Conservation (phyloP, 2,888 invertebrate species). For the Helleia helle region DNA sequence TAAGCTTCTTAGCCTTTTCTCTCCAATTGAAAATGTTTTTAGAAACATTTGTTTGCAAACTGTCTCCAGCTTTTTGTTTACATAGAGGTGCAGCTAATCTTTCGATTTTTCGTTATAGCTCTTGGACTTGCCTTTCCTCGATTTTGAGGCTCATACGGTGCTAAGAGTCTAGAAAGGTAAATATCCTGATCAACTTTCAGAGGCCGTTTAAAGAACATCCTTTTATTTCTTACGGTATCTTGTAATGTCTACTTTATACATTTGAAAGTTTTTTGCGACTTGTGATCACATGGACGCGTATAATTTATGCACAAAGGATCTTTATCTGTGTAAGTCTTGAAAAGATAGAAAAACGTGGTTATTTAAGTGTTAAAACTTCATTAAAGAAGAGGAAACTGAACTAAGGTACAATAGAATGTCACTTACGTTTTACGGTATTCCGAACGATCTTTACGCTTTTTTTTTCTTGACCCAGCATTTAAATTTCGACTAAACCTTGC, state of each 20-base stretch:
- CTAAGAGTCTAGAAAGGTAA: not conserved
- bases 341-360: not conserved
- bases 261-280: not conserved
- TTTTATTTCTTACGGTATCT: not conserved
- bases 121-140: not conserved
- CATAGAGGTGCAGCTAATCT: not conserved
- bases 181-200: not conserved
- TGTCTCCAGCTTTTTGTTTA: not conserved
- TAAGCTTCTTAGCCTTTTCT: not conserved
- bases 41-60: not conserved
- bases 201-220: not conserved
- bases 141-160: not conserved
- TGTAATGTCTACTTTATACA: not conserved
- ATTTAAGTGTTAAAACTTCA: not conserved
- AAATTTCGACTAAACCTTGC: not conserved
- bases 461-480: not conserved
- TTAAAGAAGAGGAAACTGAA: not conserved
- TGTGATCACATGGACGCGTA: not conserved
- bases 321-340: slow-evolving; percentile 1
- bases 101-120: slow-evolving; percentile 1
- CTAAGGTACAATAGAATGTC: not conserved
- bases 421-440: not conserved
- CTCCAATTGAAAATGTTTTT: not conserved
- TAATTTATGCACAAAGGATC: not conserved
- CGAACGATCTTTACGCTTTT: not conserved